These are phyloP conservation scores for Altica lythri DNA, from an alignment of 2,888 invertebrate genomes.

Conservation along the genomic window DNA sequence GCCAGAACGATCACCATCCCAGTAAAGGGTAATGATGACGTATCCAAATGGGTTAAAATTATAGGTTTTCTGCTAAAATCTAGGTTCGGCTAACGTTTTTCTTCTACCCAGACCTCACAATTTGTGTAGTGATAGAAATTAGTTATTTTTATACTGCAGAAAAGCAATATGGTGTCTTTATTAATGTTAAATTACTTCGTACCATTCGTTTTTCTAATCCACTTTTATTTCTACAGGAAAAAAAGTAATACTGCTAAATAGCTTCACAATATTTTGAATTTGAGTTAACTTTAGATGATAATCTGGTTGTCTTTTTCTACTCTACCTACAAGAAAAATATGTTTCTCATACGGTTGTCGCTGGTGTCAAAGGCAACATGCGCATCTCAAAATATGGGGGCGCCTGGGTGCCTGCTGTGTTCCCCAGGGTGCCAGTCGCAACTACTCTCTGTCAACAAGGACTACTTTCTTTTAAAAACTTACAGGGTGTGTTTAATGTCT, in stretches of 20 bases:
- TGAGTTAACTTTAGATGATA: too few species aligned
- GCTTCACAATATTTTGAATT: too few species aligned
- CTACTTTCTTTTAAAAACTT: background rate
- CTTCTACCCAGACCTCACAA: constrained; percentile 18
- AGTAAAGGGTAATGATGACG: constrained; percentile 26
- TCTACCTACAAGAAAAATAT: too few species aligned
- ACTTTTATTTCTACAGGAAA: too few species aligned
- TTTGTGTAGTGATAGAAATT: constrained; percentile 18
- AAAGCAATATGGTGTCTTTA: too few species aligned
- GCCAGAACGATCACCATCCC: constrained; percentile 20
- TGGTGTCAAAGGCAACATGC: constrained; percentile 25
- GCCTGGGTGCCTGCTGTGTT: constrained; percentile 43
- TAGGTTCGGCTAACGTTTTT: constrained; percentile 17
- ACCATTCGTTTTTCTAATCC: too few species aligned
- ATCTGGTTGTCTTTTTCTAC: too few species aligned
- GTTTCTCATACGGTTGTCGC: too few species aligned
- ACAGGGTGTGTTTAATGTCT: constrained; percentile 1
- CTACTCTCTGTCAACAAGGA: constrained; percentile 35
- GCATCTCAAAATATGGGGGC: constrained; percentile 43
- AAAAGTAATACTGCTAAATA: too few species aligned
- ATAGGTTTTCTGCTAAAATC: constrained; percentile 23
- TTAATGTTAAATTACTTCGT: too few species aligned
- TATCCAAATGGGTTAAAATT: constrained; percentile 25
- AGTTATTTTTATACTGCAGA: constrained; percentile 7
- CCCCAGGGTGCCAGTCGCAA: constrained; percentile 37